phyloP scores from a whole-genome alignment of 1,140 invertebrate species.

The Gyrodactylus bullatarudis region DNA sequence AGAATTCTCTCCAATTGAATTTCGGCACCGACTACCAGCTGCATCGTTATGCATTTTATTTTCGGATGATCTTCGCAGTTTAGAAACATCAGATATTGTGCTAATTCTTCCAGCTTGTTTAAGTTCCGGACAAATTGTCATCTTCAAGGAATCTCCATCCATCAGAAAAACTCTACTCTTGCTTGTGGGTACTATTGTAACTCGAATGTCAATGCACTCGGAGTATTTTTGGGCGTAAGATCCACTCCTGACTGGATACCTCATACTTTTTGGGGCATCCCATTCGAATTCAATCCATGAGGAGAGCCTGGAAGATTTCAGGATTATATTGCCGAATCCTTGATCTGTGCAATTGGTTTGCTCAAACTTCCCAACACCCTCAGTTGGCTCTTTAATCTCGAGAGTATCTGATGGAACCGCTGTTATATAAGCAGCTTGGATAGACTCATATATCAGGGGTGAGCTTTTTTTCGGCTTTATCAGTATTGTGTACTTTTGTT shows the following conservation, averaged over 20 bases:
- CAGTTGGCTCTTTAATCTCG: background rate
- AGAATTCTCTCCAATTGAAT: background rate
- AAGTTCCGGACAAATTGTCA: background rate
- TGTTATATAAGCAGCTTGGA: background rate
- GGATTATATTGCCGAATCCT: background rate
- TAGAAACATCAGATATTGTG: background rate
- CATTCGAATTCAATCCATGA: background rate
- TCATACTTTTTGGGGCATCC: background rate
- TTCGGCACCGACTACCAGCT: background rate
- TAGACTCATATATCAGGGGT: background rate
- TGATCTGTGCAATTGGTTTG: background rate
- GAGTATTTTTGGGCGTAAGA: background rate
- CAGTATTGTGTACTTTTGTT: background rate
- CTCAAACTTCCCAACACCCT: background rate
- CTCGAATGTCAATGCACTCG: background rate
- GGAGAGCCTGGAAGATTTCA: background rate
- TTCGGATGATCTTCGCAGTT: background rate
- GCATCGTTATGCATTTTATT: background rate
- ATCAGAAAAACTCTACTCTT: background rate
- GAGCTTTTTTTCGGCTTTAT: background rate
- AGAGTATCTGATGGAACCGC: background rate
- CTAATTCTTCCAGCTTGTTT: background rate
- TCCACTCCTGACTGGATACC: background rate
- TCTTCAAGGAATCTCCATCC: background rate
- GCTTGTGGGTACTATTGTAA: background rate